A percentile compares a stretch with the other conserved stretches of the same genome.
phyloP scores from a whole-genome alignment of 1,140 invertebrate species.

The Pseudachorutes palmiensis region DNA sequence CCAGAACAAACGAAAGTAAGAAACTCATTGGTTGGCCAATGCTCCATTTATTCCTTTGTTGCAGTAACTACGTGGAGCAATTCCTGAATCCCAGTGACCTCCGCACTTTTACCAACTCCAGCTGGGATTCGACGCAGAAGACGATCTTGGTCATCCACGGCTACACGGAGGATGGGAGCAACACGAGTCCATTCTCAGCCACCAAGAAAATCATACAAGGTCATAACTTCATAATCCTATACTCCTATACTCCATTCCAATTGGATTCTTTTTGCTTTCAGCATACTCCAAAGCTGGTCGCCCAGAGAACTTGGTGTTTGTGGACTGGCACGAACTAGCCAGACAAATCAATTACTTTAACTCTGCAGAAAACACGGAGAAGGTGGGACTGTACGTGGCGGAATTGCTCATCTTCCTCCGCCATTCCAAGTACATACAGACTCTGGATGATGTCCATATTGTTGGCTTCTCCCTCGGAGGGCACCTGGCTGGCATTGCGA shows the following conservation, averaged over 20 bases:
- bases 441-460: constrained; percentile 36
- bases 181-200: background rate
- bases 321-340: constrained; percentile 25
- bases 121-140: constrained; percentile 1
- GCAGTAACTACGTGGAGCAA: constrained; percentile 5
- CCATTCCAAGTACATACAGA: constrained; percentile 5
- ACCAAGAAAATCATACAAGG: constrained; percentile 12
- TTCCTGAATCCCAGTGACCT: background rate
- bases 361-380: constrained; percentile 22
- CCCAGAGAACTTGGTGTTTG: constrained; percentile 23
- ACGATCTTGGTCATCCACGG: constrained; percentile 12
- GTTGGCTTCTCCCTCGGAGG: constrained; percentile 40
- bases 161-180: constrained; percentile 4
- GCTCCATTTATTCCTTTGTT: background rate
- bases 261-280: background rate
- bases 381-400: constrained; percentile 27
- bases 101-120: background rate
- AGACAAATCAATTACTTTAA: constrained; percentile 27
- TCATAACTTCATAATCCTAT: too few relatives aligned
- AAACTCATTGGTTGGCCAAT: background rate
- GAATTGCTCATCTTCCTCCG: constrained; percentile 26
- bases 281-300: constrained; percentile 1
- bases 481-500: constrained; percentile 39
- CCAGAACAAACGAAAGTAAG: background rate
- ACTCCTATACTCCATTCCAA: too few relatives aligned